A percentile compares a stretch with the other conserved stretches of the same genome.
phyloP scores from a whole-genome alignment of 2,113 vertebrate species.

The Fulica atra region DNA sequence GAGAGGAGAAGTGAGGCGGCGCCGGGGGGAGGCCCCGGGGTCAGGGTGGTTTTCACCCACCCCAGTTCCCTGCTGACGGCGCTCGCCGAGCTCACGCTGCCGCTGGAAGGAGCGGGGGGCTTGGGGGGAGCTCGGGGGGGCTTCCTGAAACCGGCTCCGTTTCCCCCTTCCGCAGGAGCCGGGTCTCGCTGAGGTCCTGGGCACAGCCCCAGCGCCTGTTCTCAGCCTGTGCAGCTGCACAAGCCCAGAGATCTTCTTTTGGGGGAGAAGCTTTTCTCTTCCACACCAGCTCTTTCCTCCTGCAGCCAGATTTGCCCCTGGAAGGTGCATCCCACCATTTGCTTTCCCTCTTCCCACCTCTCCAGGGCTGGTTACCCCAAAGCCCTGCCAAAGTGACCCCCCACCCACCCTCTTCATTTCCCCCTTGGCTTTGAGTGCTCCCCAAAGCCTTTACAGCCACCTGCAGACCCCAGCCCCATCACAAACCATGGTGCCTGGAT shows the following conservation, averaged over 20 bases:
- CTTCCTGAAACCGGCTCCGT: neutral
- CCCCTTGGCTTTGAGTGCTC: neutral
- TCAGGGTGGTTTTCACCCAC: neutral
- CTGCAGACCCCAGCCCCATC: neutral
- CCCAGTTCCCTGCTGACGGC: neutral
- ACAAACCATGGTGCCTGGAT: rapidly evolving
- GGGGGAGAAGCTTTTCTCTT: neutral
- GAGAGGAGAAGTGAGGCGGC: slow-evolving; percentile 22
- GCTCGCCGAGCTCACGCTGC: neutral
- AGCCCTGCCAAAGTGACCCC: neutral
- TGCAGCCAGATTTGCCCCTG: rapidly evolving
- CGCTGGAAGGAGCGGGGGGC: neutral
- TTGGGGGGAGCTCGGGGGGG: rapidly evolving
- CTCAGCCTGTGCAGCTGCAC: rapidly evolving
- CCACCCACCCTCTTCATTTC: rapidly evolving
- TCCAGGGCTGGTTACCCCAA: rapidly evolving
- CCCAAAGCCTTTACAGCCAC: neutral
- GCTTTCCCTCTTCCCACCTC: neutral
- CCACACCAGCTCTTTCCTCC: neutral
- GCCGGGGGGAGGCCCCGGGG: neutral
- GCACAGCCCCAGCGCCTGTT: rapidly evolving
- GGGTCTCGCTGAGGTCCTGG: rapidly evolving
- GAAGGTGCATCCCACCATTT: neutral
- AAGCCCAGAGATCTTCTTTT: rapidly evolving
- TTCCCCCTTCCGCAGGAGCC: neutral